phyloP scores from a whole-genome alignment of 2,113 vertebrate genomes.

The Bubo scandiacus region DNA sequence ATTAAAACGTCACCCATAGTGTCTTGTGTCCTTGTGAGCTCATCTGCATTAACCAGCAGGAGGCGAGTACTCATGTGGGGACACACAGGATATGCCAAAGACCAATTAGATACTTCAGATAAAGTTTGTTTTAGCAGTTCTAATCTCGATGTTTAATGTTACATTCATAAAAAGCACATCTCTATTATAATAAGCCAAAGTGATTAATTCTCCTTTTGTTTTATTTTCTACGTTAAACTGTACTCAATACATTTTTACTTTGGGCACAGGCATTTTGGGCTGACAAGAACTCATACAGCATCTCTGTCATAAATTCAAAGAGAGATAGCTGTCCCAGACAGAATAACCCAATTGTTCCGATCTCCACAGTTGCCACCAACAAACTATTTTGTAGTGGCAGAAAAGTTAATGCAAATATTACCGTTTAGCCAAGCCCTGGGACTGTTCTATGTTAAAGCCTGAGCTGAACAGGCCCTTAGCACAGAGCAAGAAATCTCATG shows the following conservation, averaged over 20 bases:
- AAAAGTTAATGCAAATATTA: background rate
- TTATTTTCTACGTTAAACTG: background rate
- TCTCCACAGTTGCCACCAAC: background rate
- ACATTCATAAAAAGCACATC: background rate
- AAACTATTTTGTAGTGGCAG: background rate
- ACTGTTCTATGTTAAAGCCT: background rate
- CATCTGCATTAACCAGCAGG: background rate
- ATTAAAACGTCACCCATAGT: constrained; percentile 30
- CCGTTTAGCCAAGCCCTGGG: background rate
- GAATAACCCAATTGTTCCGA: background rate
- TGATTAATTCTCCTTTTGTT: background rate
- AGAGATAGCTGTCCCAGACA: background rate
- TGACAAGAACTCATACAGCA: background rate
- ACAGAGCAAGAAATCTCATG: background rate
- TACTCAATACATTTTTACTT: background rate
- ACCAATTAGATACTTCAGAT: constrained; percentile 24
- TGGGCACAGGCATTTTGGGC: background rate
- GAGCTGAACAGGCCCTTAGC: background rate
- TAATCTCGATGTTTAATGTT: background rate
- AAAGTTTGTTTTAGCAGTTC: constrained; percentile 3
- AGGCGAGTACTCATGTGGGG: background rate
- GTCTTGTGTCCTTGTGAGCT: constrained; percentile 3
- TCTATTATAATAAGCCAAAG: background rate
- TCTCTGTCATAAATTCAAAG: background rate
- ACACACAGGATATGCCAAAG: background rate